These are phyloP conservation scores for Aphelocoma coerulescens DNA, from an alignment of 2,113 vertebrate species.

Conservation along the genomic window DNA sequence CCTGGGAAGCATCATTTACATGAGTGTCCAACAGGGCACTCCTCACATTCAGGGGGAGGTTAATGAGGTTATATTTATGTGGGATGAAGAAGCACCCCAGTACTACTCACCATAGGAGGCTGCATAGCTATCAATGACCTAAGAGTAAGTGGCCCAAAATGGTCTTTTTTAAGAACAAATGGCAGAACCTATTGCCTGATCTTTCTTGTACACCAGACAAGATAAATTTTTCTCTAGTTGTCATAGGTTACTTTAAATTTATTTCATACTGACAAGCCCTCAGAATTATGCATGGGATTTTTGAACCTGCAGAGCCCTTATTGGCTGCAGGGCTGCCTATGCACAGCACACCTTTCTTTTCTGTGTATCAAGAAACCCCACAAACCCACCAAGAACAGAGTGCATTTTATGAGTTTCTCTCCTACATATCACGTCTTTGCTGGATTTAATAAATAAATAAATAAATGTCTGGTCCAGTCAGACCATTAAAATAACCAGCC, in stretches of 20 bases:
- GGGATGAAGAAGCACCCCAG: not conserved
- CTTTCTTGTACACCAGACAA: not conserved
- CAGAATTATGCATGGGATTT: not conserved
- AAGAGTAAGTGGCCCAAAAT: not conserved
- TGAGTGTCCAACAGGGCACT: not conserved
- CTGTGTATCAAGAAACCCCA: not conserved
- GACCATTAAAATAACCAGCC: not conserved
- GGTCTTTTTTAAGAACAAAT: not conserved
- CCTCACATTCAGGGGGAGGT: not conserved
- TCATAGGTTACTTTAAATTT: not conserved
- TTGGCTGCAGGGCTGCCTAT: not conserved
- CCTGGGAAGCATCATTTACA: not conserved
- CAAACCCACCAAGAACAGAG: not conserved
- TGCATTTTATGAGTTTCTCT: not conserved
- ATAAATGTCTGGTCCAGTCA: not conserved
- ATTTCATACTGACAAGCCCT: not conserved
- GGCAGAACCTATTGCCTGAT: not conserved
- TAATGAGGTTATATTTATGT: not conserved
- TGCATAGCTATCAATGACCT: not conserved
- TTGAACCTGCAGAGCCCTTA: not conserved
- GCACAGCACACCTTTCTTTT: not conserved
- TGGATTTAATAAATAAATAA: not conserved
- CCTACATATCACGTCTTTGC: not conserved
- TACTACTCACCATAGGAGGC: not conserved
- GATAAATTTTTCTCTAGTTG: not conserved